Percentiles rank a stretch among this genome's conserved stretches.
Conservation (phyloP, 2,888 invertebrate species). For the Mythimna ferrago region DNA sequence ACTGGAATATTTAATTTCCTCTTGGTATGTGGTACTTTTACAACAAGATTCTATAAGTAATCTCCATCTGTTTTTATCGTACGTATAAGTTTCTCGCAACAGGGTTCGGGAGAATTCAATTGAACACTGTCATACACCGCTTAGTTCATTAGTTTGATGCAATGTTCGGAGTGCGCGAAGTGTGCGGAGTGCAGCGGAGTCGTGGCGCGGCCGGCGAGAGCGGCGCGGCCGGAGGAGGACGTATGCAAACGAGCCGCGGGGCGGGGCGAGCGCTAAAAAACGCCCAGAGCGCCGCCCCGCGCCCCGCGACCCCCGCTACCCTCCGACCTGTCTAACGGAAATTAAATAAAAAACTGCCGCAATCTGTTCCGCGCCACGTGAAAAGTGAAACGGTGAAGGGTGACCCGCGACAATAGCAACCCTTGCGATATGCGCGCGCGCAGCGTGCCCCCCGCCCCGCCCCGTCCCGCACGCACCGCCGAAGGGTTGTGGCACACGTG, state of each 20-base stretch:
- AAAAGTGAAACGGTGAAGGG: slow-evolving; percentile 78
- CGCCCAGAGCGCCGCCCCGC: slow-evolving; percentile 65
- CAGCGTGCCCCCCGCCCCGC: slow-evolving; percentile 54
- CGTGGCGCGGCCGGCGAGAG: slow-evolving; percentile 12
- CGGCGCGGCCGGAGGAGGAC: slow-evolving; percentile 50
- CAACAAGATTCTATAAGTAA: not conserved
- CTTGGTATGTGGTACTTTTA: not conserved
- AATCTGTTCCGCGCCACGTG: slow-evolving; percentile 79
- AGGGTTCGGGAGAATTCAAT: not conserved
- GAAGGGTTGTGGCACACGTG: slow-evolving; percentile 59
- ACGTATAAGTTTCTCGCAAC: too few species aligned
- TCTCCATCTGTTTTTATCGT: not conserved
- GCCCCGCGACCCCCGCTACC: slow-evolving; percentile 60
- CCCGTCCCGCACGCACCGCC: slow-evolving; percentile 34
- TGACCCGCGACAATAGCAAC: slow-evolving; percentile 71
- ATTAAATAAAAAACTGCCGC: slow-evolving; percentile 75
- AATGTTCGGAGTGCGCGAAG: not conserved
- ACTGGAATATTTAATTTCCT: not conserved
- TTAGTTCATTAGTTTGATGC: not conserved
- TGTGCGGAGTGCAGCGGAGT: slow-evolving; percentile 7
- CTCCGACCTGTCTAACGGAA: slow-evolving; percentile 71
- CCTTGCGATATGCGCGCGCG: slow-evolving; percentile 77
- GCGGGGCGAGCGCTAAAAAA: slow-evolving; percentile 70
- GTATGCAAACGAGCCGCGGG: slow-evolving; percentile 80
- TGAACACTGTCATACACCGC: not conserved